Evolutionary conservation across 2,113 vertebrate species (phyloP).

Genomic region (Ictalurus furcatus): DNA sequence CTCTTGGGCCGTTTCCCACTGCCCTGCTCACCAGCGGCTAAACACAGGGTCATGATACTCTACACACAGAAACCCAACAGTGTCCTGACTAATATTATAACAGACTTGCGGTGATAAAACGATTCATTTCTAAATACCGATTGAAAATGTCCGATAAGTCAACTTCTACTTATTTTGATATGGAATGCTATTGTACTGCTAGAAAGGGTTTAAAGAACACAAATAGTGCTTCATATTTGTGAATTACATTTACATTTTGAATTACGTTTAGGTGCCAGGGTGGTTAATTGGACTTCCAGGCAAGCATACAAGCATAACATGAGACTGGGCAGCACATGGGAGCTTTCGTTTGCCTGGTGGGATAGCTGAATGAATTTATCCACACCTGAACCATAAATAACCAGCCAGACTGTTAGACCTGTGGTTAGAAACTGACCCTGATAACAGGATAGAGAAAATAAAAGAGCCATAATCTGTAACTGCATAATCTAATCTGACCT

Average conservation of each 20-base stretch:
- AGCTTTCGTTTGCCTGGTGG: neutral
- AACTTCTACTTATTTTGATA: too few relatives aligned
- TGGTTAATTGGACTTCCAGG: neutral
- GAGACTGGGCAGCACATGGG: neutral
- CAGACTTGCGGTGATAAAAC: too few relatives aligned
- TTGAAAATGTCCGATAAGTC: too few relatives aligned
- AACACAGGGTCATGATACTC: too few relatives aligned
- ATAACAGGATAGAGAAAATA: neutral
- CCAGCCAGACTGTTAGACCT: neutral
- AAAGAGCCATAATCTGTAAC: neutral
- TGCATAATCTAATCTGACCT: neutral
- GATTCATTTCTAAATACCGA: too few relatives aligned
- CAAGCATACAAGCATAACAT: slow-evolving; percentile 4
- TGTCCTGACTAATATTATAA: too few relatives aligned
- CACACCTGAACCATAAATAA: neutral
- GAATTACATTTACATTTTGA: neutral
- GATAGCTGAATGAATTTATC: neutral
- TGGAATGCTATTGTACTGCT: too few relatives aligned
- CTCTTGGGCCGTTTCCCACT: too few relatives aligned
- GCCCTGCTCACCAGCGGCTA: too few relatives aligned
- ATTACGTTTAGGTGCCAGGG: neutral
- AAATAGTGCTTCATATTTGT: neutral
- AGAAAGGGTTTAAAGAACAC: neutral
- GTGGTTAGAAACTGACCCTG: neutral
- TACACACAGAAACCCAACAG: too few relatives aligned